Conservation (phyloP, 1,140 invertebrate genomes). For the Saccostrea glomerata region DNA sequence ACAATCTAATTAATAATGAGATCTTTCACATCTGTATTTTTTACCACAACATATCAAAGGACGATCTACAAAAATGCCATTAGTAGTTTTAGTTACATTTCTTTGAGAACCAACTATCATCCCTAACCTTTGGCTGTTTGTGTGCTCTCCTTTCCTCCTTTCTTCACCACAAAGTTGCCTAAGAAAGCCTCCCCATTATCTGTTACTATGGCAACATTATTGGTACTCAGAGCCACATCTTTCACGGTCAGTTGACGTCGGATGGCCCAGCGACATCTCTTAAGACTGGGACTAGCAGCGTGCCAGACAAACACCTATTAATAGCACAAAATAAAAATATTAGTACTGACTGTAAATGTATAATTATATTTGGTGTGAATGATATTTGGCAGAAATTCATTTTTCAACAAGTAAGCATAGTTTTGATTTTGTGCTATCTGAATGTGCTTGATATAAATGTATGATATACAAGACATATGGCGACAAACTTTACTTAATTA, state of each 20-base stretch:
- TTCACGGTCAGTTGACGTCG: constrained; percentile 82
- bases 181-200: constrained; percentile 85
- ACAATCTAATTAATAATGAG: no score
- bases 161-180: constrained; percentile 74
- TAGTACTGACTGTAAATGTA: background rate
- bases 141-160: constrained; percentile 55
- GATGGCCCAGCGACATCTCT: constrained; percentile 83
- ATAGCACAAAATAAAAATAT: background rate
- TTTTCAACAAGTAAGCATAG: no score
- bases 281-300: constrained; percentile 82
- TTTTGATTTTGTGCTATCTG: no score
- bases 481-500: no score
- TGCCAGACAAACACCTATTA: constrained; percentile 84
- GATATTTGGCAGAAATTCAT: no score
- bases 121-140: constrained; percentile 51
- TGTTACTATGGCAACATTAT: constrained; percentile 83
- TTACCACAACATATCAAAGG: no score
- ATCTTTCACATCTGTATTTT: no score
- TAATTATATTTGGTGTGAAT: no score
- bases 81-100: no score
- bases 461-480: no score
- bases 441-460: no score
- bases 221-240: constrained; percentile 82
- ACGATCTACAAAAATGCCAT: no score
- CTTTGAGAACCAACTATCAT: background rate